Conservation (phyloP, 2,113 vertebrate genomes). For the Todiramphus saurophagus region DNA sequence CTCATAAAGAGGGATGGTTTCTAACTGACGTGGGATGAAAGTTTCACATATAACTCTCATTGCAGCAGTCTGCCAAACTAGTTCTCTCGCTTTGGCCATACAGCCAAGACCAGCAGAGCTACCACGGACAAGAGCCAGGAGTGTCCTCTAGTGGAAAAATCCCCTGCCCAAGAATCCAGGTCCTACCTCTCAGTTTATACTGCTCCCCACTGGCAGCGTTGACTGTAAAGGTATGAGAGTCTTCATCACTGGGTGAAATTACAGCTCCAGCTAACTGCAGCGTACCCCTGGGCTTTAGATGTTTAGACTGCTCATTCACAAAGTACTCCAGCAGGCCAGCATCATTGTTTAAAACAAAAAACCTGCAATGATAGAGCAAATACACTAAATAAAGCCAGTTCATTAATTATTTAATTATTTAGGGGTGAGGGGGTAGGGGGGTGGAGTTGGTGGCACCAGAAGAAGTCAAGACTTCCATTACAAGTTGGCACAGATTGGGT, state of each 20-base stretch:
- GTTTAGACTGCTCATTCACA: slow-evolving; percentile 92
- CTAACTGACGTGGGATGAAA: neutral
- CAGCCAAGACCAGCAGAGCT: neutral
- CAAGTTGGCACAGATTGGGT: neutral
- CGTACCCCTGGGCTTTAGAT: slow-evolving; percentile 93
- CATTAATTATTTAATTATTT: too few relatives aligned
- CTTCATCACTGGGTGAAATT: slow-evolving; percentile 97
- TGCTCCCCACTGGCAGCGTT: slow-evolving; percentile 97
- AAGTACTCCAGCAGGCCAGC: slow-evolving; percentile 96
- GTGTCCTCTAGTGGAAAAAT: slow-evolving; percentile 42
- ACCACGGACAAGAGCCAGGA: neutral
- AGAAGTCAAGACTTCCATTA: neutral
- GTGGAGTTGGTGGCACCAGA: neutral
- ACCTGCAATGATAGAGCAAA: slow-evolving; percentile 74
- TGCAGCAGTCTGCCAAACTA: neutral
- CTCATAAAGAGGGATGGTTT: neutral
- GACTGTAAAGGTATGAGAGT: slow-evolving; percentile 97
- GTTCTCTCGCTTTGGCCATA: neutral
- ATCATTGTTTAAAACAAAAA: slow-evolving; percentile 97
- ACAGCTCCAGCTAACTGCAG: slow-evolving; percentile 94
- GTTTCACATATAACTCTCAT: neutral
- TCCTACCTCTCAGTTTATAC: slow-evolving; percentile 94
- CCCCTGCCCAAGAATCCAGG: neutral
- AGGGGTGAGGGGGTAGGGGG: too few relatives aligned
- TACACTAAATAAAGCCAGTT: neutral